Evolutionary conservation across 2,797 vertebrate genomes (phyloP), one percentile per base, ranked within the genome.

Genomic region (Paratrypauchen microcephalus): DNA sequence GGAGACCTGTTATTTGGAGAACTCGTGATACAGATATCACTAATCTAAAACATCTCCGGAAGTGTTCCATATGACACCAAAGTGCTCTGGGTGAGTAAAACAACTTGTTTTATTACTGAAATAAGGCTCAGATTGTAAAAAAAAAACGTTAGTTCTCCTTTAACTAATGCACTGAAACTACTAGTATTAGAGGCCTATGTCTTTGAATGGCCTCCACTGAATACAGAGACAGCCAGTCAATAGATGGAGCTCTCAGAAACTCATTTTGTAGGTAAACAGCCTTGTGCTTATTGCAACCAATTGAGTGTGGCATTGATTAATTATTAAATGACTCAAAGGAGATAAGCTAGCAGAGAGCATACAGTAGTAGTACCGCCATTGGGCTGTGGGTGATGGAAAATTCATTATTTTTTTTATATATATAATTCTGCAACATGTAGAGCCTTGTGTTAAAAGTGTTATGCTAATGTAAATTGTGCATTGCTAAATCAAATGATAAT

Each of bases 241-340:
- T 36, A 19, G 58, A 19, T 19, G 28, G 28, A n/a, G 28, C 13
- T 32, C 30, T 19, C 28, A 60, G 28, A 60, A n/a, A 32, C 58
- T 60, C 58, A 36, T 60, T 32, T 60, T 36, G 58, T 30, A 32
- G 58, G 58, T 60, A 60, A 59, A n/a, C 32, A n/a, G 30, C 58
- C 58, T n/a, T 11, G 18, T 36, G 58, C 30, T 60, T 11, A 32
- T 60, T 60, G 28, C 28, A 5, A 36, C 58, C 57, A 32, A 59
- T 59, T 36, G 28, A 32, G 7, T 59, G 57, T 18, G 24, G 5
- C 57, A 59, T 59, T 59, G 57, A 59, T 59, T 59, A 16, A 32
- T 30, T 19, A 8, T 59, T 30, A 59, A 59, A 28, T 5, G 28
- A 13, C 57, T 59, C 26, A 21, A 21, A 32, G 55, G 12, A 59